These are phyloP conservation scores for Salvelinus alpinus DNA, from an alignment of 2,113 vertebrate genomes.

Conservation along the genomic window DNA sequence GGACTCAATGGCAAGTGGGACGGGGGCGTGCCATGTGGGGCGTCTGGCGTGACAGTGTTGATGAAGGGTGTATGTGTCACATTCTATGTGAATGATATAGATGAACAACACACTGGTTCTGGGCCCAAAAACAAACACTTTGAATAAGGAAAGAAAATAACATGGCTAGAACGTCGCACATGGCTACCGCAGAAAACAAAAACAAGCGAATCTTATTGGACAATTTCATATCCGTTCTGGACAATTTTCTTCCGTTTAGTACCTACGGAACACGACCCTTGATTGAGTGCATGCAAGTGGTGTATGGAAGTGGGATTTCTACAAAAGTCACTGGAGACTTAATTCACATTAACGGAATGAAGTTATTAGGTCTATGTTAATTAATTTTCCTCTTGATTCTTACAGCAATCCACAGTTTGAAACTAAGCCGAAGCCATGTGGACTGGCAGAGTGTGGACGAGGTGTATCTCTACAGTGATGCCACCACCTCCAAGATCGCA, in stretches of 20 bases:
- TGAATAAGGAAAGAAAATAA: background rate
- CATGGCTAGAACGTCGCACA: no score
- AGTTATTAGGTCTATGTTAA: constrained; percentile 29
- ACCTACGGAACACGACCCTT: background rate
- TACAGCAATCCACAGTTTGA: constrained; percentile 86
- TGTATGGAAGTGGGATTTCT: background rate
- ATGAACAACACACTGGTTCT: no score
- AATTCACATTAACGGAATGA: constrained; percentile 16
- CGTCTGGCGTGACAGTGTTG: background rate
- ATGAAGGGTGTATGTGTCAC: no score
- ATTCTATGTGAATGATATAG: no score
- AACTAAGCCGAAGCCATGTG: constrained; percentile 90
- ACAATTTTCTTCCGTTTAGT: background rate
- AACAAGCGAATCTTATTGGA: background rate
- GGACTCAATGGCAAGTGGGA: background rate
- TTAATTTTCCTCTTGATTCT: constrained; percentile 16
- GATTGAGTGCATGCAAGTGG: background rate
- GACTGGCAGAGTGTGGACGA: constrained; percentile 96
- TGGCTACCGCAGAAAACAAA: background rate
- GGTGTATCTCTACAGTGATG: constrained; percentile 94
- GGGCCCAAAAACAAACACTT: no score
- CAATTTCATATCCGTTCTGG: background rate
- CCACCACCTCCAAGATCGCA: constrained; percentile 95
- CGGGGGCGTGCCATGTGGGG: no score
- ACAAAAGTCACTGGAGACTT: background rate